These are phyloP conservation scores for Tokudaia tokunoshimensis DNA, from an alignment of 2,797 vertebrate genomes.

Conservation along the genomic window DNA sequence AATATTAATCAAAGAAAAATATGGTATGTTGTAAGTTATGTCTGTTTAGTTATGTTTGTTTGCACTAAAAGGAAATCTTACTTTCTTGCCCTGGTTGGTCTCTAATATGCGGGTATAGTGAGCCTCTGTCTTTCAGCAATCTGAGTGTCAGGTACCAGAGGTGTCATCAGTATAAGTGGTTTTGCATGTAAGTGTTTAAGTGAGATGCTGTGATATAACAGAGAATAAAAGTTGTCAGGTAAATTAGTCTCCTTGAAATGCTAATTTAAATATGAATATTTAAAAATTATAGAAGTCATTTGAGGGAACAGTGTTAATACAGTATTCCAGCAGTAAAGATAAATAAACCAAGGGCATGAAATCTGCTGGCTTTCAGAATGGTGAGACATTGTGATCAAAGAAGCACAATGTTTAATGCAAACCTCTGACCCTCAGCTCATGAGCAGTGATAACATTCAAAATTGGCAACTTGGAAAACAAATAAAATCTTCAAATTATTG, in stretches of 20 bases:
- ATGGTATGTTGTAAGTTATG: neutral
- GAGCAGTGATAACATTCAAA: neutral
- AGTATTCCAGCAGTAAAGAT: neutral
- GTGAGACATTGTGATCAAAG: neutral
- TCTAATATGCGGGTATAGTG: neutral
- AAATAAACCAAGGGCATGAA: neutral
- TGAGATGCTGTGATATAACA: neutral
- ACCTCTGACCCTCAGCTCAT: neutral
- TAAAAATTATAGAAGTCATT: neutral
- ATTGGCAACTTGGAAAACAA: neutral
- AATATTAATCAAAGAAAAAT: neutral
- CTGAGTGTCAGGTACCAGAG: neutral
- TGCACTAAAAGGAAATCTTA: neutral
- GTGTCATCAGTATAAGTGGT: too few relatives aligned
- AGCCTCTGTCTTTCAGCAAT: neutral
- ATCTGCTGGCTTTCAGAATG: neutral
- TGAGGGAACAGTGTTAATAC: neutral
- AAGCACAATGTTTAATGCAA: neutral
- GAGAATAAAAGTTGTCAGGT: neutral
- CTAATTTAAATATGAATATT: neutral
- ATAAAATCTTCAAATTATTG: neutral
- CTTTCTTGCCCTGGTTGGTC: neutral
- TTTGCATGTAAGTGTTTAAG: neutral
- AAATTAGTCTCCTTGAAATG: neutral
- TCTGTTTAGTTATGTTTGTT: too few relatives aligned